Conservation (phyloP, 2,113 vertebrate species). For the Poeciliopsis prolifica region DNA sequence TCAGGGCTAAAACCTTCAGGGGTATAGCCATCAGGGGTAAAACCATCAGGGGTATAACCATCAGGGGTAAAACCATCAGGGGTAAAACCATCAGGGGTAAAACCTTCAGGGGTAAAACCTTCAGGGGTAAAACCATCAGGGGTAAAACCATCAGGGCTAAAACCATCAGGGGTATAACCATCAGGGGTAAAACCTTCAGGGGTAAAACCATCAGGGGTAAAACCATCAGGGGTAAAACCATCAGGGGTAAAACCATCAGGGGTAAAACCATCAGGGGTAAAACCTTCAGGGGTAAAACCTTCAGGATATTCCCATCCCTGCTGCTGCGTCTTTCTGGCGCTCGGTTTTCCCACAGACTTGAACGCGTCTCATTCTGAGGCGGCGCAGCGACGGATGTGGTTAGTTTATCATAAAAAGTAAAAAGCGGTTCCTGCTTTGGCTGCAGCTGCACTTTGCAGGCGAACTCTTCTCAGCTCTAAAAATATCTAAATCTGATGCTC, state of each 20-base stretch:
- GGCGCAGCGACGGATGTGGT: conserved; percentile 51
- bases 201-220: background rate
- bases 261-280: background rate
- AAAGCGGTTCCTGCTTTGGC: background rate
- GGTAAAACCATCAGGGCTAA: background rate
- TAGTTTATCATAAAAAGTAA: background rate
- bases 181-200: background rate
- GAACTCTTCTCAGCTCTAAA: background rate
- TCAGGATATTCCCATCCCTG: conserved; percentile 1
- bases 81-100: background rate
- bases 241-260: too few relatives aligned
- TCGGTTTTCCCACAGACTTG: conserved; percentile 31
- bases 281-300: background rate
- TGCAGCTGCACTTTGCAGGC: conserved; percentile 33
- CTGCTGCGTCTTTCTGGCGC: background rate
- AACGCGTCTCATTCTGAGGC: conserved; percentile 35
- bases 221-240: background rate
- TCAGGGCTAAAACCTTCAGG: background rate
- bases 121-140: background rate
- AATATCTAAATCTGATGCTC: background rate
- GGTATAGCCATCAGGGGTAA: background rate
- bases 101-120: background rate
- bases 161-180: background rate
- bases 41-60: background rate
- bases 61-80: background rate